Evolutionary conservation across 1,140 invertebrate genomes (phyloP).

Genomic region (Drosophila varians): DNA sequence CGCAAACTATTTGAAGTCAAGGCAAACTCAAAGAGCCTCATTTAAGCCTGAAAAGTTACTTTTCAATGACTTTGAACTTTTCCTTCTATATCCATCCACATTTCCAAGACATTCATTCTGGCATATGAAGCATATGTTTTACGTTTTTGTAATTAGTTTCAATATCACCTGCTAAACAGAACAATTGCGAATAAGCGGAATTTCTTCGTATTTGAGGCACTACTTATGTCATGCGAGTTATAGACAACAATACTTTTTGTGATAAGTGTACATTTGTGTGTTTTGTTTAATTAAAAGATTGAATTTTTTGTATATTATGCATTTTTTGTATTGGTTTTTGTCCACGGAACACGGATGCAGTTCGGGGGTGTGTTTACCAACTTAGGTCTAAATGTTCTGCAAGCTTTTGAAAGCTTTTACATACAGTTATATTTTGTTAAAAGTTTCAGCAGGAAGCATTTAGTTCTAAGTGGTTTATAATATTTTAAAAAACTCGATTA

Average conservation of each 20-base stretch:
- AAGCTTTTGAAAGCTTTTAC: neutral
- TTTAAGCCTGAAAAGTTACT: conserved; percentile 42
- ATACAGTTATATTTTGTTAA: conserved; percentile 1
- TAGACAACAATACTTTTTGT: conserved; percentile 51
- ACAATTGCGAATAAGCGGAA: conserved; percentile 63
- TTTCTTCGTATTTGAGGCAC: conserved; percentile 25
- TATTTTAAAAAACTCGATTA: too few relatives aligned
- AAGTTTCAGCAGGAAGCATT: too few relatives aligned
- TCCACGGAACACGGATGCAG: neutral
- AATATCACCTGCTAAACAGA: conserved; percentile 51
- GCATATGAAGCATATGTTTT: conserved; percentile 6
- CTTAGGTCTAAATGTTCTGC: neutral
- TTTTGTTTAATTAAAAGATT: conserved; percentile 55
- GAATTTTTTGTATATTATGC: conserved; percentile 27
- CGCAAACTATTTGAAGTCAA: conserved; percentile 93
- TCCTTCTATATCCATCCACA: conserved; percentile 22
- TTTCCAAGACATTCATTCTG: conserved; percentile 40
- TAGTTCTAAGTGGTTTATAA: too few relatives aligned
- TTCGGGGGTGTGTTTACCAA: neutral
- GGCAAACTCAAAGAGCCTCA: conserved; percentile 67
- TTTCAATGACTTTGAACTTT: neutral
- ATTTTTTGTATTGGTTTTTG: neutral
- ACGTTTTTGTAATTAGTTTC: conserved; percentile 35
- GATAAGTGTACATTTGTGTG: conserved; percentile 60
- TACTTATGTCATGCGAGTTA: conserved; percentile 24